A percentile compares a stretch with the other conserved stretches of the same genome.
phyloP scores from a whole-genome alignment of 1,140 invertebrate species.

The Brachionus calyciflorus region DNA sequence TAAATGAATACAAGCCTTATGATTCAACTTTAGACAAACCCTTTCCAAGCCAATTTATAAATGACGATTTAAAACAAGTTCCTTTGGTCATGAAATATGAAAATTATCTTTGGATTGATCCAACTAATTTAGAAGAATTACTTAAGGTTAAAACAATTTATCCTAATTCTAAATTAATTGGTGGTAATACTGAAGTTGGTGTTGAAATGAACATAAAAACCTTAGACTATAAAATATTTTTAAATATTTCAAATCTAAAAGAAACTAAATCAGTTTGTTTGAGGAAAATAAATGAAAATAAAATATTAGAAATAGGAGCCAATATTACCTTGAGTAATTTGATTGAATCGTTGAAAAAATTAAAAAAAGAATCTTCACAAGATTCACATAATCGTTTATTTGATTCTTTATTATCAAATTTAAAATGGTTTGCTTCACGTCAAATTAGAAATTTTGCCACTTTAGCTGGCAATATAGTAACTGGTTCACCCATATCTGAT shows the following conservation, averaged over 20 bases:
- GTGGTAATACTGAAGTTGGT: slow-evolving; percentile 88
- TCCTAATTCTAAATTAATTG: slow-evolving; percentile 80
- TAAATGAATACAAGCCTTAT: slow-evolving; percentile 7
- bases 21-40: not conserved
- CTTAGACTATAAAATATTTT: slow-evolving; percentile 74
- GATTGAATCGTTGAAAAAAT: slow-evolving; percentile 9
- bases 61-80: not conserved
- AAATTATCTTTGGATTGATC: slow-evolving; percentile 75
- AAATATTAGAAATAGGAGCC: slow-evolving; percentile 72
- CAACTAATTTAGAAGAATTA: slow-evolving; percentile 69
- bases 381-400: slow-evolving; percentile 70
- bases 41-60: not conserved
- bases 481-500: slow-evolving; percentile 91
- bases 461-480: slow-evolving; percentile 87
- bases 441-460: slow-evolving; percentile 82
- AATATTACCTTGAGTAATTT: slow-evolving; percentile 71
- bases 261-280: slow-evolving; percentile 65
- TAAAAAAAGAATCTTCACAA: slow-evolving; percentile 57
- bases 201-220: slow-evolving; percentile 88
- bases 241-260: slow-evolving; percentile 70
- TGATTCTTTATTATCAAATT: slow-evolving; percentile 74
- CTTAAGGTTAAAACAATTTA: slow-evolving; percentile 71
- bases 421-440: slow-evolving; percentile 88
- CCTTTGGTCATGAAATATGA: slow-evolving; percentile 69
- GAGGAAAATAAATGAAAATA: slow-evolving; percentile 58